A percentile compares a stretch with the other conserved stretches of the same genome.
Evolutionary conservation across 2,113 vertebrate species (phyloP).

Genomic region (Chaetura pelagica): DNA sequence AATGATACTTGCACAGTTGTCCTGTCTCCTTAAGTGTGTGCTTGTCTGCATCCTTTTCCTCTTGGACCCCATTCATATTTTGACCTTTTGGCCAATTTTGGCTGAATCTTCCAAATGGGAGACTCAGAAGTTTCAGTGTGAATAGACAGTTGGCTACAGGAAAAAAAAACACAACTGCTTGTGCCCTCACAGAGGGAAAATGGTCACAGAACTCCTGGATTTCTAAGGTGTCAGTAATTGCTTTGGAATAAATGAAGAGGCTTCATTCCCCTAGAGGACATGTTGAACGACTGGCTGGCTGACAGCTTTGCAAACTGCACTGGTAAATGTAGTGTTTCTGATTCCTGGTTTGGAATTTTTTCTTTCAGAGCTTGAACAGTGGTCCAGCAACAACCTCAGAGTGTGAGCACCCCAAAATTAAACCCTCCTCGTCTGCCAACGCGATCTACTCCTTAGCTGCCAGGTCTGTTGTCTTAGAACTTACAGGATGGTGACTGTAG

Average conservation of each 20-base stretch:
- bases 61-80: not conserved
- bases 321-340: not conserved
- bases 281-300: not conserved
- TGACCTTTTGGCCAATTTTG: not conserved
- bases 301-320: not conserved
- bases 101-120: not conserved
- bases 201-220: not conserved
- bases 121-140: not conserved
- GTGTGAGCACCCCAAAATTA: slow-evolving; percentile 92
- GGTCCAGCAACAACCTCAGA: slow-evolving; percentile 75
- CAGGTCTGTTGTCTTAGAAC: slow-evolving; percentile 78
- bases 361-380: slow-evolving; percentile 80
- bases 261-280: not conserved
- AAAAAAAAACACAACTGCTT: not conserved
- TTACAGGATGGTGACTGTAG: not conserved
- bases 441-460: slow-evolving; percentile 92
- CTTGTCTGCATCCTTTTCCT: not conserved
- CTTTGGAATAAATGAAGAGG: not conserved
- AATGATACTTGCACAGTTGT: not conserved
- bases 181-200: not conserved
- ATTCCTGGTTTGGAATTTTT: not conserved
- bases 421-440: slow-evolving; percentile 90
- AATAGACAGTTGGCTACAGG: not conserved
- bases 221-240: not conserved
- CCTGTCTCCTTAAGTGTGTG: not conserved